phyloP scores from a whole-genome alignment of 2,113 vertebrate species.

The Columba janthina region DNA sequence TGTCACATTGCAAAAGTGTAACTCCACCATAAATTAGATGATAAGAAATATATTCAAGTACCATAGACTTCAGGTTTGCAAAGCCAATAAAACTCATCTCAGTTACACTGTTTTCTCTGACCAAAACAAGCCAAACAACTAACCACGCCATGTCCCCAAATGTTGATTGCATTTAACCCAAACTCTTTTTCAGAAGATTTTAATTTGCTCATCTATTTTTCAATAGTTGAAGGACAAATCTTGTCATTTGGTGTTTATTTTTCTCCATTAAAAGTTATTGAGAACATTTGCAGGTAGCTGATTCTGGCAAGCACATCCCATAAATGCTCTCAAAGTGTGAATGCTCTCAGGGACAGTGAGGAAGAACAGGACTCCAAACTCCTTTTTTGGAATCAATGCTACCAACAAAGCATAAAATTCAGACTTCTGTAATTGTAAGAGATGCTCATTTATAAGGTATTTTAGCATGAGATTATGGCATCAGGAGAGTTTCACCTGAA shows the following conservation, averaged over 20 bases:
- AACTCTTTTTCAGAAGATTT: background rate
- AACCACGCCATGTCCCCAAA: background rate
- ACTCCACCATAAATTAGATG: background rate
- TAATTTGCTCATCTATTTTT: conserved; percentile 34
- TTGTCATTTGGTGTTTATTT: background rate
- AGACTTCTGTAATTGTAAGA: background rate
- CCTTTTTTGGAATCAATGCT: background rate
- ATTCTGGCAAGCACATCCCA: background rate
- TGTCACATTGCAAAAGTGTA: background rate
- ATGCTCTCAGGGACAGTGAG: background rate
- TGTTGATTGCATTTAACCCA: background rate
- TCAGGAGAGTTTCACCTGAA: background rate
- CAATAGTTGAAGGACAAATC: conserved; percentile 7
- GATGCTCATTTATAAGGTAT: background rate
- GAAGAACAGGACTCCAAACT: background rate
- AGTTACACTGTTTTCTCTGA: background rate
- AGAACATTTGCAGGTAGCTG: background rate
- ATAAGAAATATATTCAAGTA: background rate
- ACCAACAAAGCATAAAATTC: background rate
- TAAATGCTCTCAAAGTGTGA: background rate
- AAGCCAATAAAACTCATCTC: background rate
- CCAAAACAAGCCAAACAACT: background rate
- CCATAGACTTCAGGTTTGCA: background rate
- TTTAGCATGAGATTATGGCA: background rate
- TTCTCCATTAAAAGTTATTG: background rate